Evolutionary conservation across 2,113 vertebrate genomes (phyloP).

Genomic region (Ameiurus melas): DNA sequence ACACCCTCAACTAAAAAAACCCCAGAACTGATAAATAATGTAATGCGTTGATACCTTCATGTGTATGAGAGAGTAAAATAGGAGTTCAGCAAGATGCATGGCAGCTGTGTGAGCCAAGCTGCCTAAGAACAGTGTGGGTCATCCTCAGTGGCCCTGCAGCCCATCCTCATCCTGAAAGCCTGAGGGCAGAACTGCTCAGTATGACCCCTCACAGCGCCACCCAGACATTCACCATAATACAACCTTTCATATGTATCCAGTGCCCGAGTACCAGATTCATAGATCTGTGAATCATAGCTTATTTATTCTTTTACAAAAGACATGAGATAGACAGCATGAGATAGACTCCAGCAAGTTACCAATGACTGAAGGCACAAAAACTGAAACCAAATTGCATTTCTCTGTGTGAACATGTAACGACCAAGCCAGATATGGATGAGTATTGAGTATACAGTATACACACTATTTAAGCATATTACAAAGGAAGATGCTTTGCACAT

Average conservation of each 20-base stretch:
- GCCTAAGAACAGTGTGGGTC: constrained; percentile 66
- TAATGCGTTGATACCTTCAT: background rate
- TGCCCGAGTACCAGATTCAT: constrained; percentile 29
- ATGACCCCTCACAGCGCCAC: constrained; percentile 68
- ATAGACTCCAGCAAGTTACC: constrained; percentile 51
- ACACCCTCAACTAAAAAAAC: background rate
- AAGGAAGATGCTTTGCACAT: background rate
- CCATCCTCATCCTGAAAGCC: constrained; percentile 73
- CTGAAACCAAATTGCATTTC: background rate
- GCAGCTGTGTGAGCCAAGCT: constrained; percentile 65
- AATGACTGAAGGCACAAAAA: constrained; percentile 41
- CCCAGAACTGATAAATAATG: background rate
- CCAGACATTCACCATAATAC: constrained; percentile 65
- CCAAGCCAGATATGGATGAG: background rate
- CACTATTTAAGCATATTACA: background rate
- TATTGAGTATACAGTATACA: background rate
- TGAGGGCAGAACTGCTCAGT: constrained; percentile 65
- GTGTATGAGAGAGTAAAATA: background rate
- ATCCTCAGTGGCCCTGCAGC: constrained; percentile 67
- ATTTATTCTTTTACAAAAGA: constrained; percentile 36
- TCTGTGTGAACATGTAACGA: background rate
- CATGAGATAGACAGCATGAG: constrained; percentile 16
- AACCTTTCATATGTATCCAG: constrained; percentile 56
- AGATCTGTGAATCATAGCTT: constrained; percentile 21
- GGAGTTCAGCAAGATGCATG: constrained; percentile 31